Percentiles rank a stretch among this genome's conserved stretches.
Conservation (phyloP, 1,140 invertebrate genomes). For the Himalopsyche phryganea region DNA sequence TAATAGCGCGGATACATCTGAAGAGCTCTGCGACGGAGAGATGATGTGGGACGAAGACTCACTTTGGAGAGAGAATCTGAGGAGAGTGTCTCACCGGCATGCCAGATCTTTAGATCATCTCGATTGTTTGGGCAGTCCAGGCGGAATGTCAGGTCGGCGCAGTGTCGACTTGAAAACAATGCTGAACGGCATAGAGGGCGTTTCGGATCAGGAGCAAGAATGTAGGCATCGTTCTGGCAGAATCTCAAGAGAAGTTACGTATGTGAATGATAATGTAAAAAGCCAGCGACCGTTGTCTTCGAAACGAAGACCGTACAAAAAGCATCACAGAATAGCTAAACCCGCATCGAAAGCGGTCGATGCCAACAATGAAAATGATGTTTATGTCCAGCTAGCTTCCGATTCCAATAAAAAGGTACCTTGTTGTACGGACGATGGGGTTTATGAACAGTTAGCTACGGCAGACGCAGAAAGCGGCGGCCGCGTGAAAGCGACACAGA, state of each 20-base stretch:
- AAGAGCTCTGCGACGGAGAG: conserved; percentile 49
- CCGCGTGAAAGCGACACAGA: conserved; percentile 13
- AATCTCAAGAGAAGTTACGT: conserved; percentile 65
- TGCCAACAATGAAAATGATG: conserved; percentile 51
- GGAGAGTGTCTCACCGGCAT: conserved; percentile 73
- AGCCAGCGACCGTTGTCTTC: conserved; percentile 23
- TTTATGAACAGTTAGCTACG: conserved; percentile 48
- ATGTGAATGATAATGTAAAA: conserved; percentile 68
- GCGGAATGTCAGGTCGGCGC: conserved; percentile 36
- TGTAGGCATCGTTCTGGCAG: conserved; percentile 37
- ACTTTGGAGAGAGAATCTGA: conserved; percentile 74
- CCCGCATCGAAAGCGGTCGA: conserved; percentile 8
- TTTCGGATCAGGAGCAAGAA: conserved; percentile 38
- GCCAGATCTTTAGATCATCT: conserved; percentile 77
- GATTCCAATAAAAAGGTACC: conserved; percentile 33
- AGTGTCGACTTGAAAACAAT: conserved; percentile 40
- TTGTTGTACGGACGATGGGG: conserved; percentile 44
- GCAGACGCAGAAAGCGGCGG: background rate
- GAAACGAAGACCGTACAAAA: conserved; percentile 27
- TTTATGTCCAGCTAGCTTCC: conserved; percentile 56
- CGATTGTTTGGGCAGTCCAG: conserved; percentile 53
- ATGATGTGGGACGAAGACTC: conserved; percentile 80
- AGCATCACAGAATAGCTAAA: conserved; percentile 7
- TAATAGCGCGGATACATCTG: background rate
- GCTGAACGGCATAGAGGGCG: conserved; percentile 37